Percentiles rank a stretch among this genome's conserved stretches.
phyloP scores from a whole-genome alignment of 2,797 vertebrate genomes.

The Jordanella pulchra region DNA sequence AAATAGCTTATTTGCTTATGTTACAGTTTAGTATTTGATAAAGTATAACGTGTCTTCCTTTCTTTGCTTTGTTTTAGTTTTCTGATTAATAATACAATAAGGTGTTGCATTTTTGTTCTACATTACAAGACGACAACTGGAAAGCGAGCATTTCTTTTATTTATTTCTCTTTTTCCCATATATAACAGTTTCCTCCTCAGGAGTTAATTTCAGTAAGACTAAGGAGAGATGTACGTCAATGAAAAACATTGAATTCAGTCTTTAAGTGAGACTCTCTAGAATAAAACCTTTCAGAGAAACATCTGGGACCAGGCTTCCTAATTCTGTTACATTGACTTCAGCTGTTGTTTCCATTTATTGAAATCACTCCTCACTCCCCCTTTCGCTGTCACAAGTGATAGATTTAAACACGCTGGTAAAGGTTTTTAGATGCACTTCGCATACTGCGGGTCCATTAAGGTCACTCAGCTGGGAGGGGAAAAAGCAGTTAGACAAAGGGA shows the following conservation, averaged over 20 bases:
- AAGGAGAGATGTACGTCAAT: constrained; percentile 43
- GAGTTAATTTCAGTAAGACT: constrained; percentile 52
- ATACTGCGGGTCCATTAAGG: constrained; percentile 47
- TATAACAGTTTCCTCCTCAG: constrained; percentile 33
- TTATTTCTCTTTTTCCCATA: constrained; percentile 41
- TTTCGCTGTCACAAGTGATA: constrained; percentile 59
- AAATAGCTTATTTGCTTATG: not conserved
- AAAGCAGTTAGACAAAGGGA: constrained; percentile 48
- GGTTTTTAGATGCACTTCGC: constrained; percentile 54
- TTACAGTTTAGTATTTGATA: not conserved
- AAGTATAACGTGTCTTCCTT: constrained; percentile 17
- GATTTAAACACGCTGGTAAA: constrained; percentile 38
- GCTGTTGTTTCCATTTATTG: constrained; percentile 48
- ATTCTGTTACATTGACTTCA: constrained; percentile 40
- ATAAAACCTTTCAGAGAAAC: constrained; percentile 14
- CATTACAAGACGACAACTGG: constrained; percentile 31
- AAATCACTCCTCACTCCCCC: constrained; percentile 39
- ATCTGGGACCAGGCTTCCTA: constrained; percentile 40
- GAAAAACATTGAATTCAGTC: constrained; percentile 17
- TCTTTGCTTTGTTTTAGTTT: constrained; percentile 9
- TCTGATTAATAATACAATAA: constrained; percentile 40
- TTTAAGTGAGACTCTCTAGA: constrained; percentile 27
- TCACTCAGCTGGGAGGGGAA: constrained; percentile 42
- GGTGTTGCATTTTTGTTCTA: constrained; percentile 29
- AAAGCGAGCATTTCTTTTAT: constrained; percentile 39